These are phyloP conservation scores for Hylaeus volcanicus DNA, from an alignment of 1,140 invertebrate genomes.

Conservation along the genomic window DNA sequence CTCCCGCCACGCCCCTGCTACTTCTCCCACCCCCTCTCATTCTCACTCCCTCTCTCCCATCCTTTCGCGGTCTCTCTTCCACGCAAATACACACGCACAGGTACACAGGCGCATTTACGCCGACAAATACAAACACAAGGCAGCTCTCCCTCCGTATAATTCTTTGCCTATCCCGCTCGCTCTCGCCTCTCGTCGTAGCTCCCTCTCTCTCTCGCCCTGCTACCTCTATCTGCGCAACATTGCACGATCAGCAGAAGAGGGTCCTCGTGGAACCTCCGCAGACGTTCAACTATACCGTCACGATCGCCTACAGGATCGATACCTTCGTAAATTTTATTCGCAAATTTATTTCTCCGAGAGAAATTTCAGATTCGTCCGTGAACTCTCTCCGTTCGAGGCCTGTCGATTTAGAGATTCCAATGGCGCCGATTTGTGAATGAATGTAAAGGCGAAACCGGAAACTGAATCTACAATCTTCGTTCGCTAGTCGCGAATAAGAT, in stretches of 20 bases:
- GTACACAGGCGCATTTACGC: not conserved
- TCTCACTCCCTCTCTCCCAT: not conserved
- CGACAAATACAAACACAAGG: no score
- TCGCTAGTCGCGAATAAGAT: no score
- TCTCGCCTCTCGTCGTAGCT: no score
- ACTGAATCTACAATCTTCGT: no score
- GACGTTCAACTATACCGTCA: not conserved
- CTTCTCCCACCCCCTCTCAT: constrained; percentile 4
- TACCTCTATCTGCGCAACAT: constrained; percentile 5
- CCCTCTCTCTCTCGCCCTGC: not conserved
- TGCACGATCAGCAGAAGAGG: constrained; percentile 7
- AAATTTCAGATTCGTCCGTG: no score
- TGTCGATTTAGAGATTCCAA: no score
- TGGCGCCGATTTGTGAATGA: no score
- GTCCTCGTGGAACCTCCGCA: not conserved
- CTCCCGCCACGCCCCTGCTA: constrained; percentile 63
- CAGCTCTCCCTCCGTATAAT: constrained; percentile 8
- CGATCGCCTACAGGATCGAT: not conserved
- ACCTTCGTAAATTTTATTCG: not conserved
- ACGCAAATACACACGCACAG: not conserved
- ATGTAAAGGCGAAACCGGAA: no score
- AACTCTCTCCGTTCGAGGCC: no score
- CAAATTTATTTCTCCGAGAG: no score
- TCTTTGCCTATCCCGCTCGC: not conserved
- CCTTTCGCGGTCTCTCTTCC: not conserved